These are phyloP conservation scores for Mythimna ferrago DNA, from an alignment of 2,888 invertebrate genomes.

Conservation along the genomic window DNA sequence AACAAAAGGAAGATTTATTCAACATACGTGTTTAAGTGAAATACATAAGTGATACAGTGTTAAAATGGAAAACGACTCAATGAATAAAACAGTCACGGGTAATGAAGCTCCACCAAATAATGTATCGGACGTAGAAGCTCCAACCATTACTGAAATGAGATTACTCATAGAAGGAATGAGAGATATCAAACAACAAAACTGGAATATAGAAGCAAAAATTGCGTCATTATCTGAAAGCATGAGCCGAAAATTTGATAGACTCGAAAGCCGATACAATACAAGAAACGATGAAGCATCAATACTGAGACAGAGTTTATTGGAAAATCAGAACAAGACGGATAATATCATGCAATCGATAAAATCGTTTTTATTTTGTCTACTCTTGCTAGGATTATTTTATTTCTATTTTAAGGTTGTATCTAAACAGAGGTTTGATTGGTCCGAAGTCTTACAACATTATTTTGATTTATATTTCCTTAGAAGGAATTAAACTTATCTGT, in stretches of 20 bases:
- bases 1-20: not conserved
- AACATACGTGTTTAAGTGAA: not conserved
- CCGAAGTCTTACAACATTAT: not conserved
- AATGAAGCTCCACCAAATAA: not conserved
- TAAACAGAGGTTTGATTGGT: constrained; percentile 15
- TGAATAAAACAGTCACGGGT: not conserved
- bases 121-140: not conserved
- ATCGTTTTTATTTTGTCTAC: not conserved
- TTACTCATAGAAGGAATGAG: constrained; percentile 11
- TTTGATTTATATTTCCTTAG: constrained; percentile 5
- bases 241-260: constrained; percentile 14
- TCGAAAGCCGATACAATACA: constrained; percentile 14
- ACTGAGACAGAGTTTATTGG: not conserved
- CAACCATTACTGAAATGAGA: not conserved
- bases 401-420: not conserved
- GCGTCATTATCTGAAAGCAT: constrained; percentile 18
- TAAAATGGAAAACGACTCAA: not conserved
- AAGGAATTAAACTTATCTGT: not conserved
- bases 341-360: not conserved
- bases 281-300: not conserved
- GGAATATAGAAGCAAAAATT: constrained; percentile 13
- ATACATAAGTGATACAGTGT: not conserved
- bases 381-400: constrained; percentile 2
- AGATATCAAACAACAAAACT: constrained; percentile 23
- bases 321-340: constrained; percentile 14